Base-by-base conservation (phyloP, 2,797 vertebrate genomes). In the Helicolenus hilgendorfi region DNA sequence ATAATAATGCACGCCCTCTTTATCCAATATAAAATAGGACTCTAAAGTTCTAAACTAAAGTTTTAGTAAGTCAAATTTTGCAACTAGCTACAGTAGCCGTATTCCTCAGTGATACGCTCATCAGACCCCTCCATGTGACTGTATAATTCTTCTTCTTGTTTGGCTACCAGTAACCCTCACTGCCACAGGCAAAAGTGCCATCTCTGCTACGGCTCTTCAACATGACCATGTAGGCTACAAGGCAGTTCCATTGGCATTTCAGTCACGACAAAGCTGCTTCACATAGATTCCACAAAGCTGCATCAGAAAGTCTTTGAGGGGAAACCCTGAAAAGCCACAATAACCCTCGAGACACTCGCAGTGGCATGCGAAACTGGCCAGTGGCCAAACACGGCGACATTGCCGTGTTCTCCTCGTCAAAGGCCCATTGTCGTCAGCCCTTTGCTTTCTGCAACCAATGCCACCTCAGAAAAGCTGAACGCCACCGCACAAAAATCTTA, bases 341-440 rank as follows among this genome's bases (percentile, higher is more conserved):
- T 91, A 96, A 96, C 92, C 92, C 93, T 91, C 56, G 86, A 93
- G 93, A 96, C 89, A 96, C 87, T 94, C 89, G 87, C 79, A 90
- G 94, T 97, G 96, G 83, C 88, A 96, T 93, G 94, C 83, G 83
- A 92, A 95, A 91, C 86, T 95, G 95, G 94, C 89, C 79, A 6
- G 85, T 56, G 88, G 97, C 97, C 98, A 98, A 97, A 94, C 76
- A 96, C 96, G 96, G 97, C 96, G 95, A 97, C 96, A 97, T 92
- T 91, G 94, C 84, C 65, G 49, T 79, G 92, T 92, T 91, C 86
- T 89, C 78, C 92, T 97, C 24, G 59, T 94, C 91, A 97, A 81
- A 91, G 92, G 90, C 77, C 81, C 90, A 96, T 98, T 98, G 96
- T 98, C 88, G 82, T 71, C 38, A 81, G 69, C 68, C 35, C 35